phyloP scores from a whole-genome alignment of 2,113 vertebrate genomes.

The Platichthys flesus region DNA sequence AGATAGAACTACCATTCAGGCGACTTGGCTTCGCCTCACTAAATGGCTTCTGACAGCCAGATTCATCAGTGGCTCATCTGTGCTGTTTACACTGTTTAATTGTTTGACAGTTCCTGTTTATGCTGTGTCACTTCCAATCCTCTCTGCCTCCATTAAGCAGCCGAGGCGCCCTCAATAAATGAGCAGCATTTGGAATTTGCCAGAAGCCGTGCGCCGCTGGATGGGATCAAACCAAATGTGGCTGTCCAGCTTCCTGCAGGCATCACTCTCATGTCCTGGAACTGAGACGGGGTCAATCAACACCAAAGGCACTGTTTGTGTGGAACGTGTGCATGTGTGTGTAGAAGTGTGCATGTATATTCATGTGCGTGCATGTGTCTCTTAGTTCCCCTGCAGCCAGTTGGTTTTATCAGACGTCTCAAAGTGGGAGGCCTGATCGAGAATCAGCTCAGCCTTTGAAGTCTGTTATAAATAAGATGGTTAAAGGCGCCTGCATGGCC shows the following conservation, averaged over 20 bases:
- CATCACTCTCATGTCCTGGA: slow-evolving; percentile 48
- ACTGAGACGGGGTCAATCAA: slow-evolving; percentile 63
- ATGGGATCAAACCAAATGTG: slow-evolving; percentile 58
- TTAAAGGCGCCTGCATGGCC: slow-evolving; percentile 56
- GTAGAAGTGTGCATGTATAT: not conserved
- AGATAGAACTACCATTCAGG: slow-evolving; percentile 56
- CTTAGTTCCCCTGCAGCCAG: slow-evolving; percentile 41
- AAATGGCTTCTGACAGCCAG: slow-evolving; percentile 77
- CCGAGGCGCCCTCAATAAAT: slow-evolving; percentile 58
- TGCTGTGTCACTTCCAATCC: slow-evolving; percentile 81
- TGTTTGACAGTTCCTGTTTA: slow-evolving; percentile 83
- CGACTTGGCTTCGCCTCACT: slow-evolving; percentile 45
- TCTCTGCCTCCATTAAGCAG: slow-evolving; percentile 55
- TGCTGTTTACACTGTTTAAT: slow-evolving; percentile 80
- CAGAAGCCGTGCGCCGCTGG: slow-evolving; percentile 36
- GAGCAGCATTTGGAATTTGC: slow-evolving; percentile 52
- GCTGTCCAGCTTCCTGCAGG: slow-evolving; percentile 53
- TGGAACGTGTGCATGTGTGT: slow-evolving; percentile 1
- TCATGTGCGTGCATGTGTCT: slow-evolving; percentile 7
- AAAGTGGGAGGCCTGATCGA: slow-evolving; percentile 51
- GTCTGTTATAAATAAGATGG: slow-evolving; percentile 65
- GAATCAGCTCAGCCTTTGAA: slow-evolving; percentile 69
- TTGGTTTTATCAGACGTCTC: slow-evolving; percentile 54
- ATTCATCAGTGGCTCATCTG: slow-evolving; percentile 80
- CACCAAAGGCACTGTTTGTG: slow-evolving; percentile 47